phyloP scores from a whole-genome alignment of 2,113 vertebrate species.

The Cromileptes altivelis region DNA sequence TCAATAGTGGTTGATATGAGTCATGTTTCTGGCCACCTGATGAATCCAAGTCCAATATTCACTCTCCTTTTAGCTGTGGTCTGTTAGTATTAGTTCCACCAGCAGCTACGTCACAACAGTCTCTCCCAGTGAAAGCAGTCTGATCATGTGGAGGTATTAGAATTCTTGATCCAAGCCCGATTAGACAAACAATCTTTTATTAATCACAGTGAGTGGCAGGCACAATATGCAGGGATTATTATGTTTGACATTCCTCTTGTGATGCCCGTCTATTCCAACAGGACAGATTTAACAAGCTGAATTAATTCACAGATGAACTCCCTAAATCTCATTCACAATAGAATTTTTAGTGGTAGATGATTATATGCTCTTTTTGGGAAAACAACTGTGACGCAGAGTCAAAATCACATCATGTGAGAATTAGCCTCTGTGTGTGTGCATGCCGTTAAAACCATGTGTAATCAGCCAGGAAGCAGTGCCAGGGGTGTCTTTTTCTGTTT shows the following conservation, averaged over 20 bases:
- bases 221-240: conserved; percentile 51
- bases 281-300: conserved; percentile 35
- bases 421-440: conserved; percentile 15
- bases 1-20: too few relatives aligned
- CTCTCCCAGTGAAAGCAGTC: conserved; percentile 18
- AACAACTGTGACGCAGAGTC: conserved; percentile 44
- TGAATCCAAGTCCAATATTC: neutral
- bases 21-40: neutral
- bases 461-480: conserved; percentile 81
- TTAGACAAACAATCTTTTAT: conserved; percentile 50
- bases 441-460: conserved; percentile 49
- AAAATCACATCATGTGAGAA: conserved; percentile 30
- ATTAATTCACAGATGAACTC: conserved; percentile 34
- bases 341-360: conserved; percentile 16
- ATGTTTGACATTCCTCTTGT: conserved; percentile 41
- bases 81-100: neutral
- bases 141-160: conserved; percentile 43
- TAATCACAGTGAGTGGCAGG: conserved; percentile 23
- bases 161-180: conserved; percentile 46
- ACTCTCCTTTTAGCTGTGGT: neutral
- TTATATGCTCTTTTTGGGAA: conserved; percentile 37
- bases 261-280: conserved; percentile 35
- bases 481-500: conserved; percentile 70
- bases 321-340: conserved; percentile 19
- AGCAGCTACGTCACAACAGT: conserved; percentile 17